phyloP scores from a whole-genome alignment of 2,888 invertebrate genomes.

The Pandemis corylana region DNA sequence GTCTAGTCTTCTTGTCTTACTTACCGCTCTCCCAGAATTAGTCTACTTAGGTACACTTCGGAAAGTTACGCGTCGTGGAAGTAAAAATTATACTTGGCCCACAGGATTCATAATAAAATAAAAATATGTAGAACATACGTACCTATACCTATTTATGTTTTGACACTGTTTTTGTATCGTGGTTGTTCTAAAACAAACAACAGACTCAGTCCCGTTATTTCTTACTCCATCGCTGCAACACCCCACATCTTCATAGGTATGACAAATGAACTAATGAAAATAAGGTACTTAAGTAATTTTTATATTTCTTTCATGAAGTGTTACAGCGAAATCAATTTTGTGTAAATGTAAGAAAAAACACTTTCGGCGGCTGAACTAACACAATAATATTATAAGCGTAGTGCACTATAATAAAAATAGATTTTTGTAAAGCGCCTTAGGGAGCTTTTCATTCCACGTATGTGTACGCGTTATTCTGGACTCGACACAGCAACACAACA shows the following conservation, averaged over 20 bases:
- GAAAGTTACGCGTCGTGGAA: not conserved
- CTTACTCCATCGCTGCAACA: constrained; percentile 54
- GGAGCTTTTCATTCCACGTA: constrained; percentile 81
- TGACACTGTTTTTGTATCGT: constrained; percentile 48
- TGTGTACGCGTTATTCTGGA: constrained; percentile 35
- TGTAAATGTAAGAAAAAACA: constrained; percentile 7
- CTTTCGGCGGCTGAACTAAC: constrained; percentile 26
- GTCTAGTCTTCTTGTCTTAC: not conserved
- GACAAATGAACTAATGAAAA: not conserved
- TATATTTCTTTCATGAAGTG: constrained; percentile 35
- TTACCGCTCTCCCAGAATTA: not conserved
- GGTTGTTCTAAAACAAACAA: constrained; percentile 60
- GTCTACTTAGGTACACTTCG: not conserved
- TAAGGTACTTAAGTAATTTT: not conserved
- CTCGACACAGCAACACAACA: constrained; percentile 36
- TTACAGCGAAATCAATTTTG: constrained; percentile 5
- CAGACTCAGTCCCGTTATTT: constrained; percentile 49
- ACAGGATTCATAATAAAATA: not conserved
- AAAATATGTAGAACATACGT: not conserved
- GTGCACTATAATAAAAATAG: constrained; percentile 59
- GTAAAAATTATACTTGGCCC: not conserved
- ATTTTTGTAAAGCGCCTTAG: constrained; percentile 68
- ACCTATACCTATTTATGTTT: not conserved
- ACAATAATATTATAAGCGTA: constrained; percentile 71
- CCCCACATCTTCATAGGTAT: not conserved